These are phyloP conservation scores for Notarius lentiginosus DNA, from an alignment of 2,113 vertebrate species.

Conservation along the genomic window DNA sequence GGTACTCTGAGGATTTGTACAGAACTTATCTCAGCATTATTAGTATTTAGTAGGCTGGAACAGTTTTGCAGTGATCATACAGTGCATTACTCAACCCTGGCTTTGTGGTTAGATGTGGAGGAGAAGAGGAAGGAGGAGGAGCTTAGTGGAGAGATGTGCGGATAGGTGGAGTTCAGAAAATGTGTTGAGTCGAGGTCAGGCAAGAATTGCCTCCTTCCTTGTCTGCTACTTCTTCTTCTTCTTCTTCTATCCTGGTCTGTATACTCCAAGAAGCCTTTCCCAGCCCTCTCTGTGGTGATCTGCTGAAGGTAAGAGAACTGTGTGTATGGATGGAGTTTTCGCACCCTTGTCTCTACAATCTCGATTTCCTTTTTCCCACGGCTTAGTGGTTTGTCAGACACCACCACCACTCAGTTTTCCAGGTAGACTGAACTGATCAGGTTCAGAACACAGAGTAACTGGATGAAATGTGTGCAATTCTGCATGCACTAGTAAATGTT, in stretches of 20 bases:
- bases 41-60: no score
- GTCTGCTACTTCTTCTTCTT: neutral
- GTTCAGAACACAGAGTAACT: neutral
- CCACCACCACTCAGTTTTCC: neutral
- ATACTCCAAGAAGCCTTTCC: neutral
- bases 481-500: neutral
- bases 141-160: neutral
- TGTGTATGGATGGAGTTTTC: no score
- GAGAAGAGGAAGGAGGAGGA: conserved; percentile 16
- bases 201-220: neutral
- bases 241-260: neutral
- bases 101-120: neutral
- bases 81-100: neutral
- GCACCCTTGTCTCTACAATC: neutral
- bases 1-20: no score
- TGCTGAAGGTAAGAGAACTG: conserved; percentile 36
- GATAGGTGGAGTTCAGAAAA: conserved; percentile 18
- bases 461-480: neutral
- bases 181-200: conserved; percentile 1
- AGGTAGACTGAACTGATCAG: neutral
- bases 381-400: neutral
- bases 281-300: neutral
- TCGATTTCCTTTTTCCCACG: conserved; percentile 35
- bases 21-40: no score
- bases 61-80: no score